Evolutionary conservation across 2,113 vertebrate species (phyloP).

Genomic region (Hippocampus zosterae): DNA sequence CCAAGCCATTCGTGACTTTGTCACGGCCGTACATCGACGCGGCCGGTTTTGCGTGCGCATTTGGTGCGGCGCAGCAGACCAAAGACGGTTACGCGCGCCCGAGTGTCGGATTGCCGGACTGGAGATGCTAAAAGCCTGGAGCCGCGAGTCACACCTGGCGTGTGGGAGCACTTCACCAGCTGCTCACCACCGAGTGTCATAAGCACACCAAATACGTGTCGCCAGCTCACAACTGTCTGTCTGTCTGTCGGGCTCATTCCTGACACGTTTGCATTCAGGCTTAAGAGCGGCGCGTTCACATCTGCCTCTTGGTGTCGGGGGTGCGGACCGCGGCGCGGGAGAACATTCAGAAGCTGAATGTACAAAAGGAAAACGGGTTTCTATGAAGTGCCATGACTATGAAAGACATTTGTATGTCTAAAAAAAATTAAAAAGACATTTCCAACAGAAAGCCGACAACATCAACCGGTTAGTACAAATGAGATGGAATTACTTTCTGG

Average conservation of each 20-base stretch:
- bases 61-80: too few relatives aligned
- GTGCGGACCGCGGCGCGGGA: conserved; percentile 4
- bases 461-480: too few relatives aligned
- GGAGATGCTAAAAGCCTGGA: conserved; percentile 67
- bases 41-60: too few relatives aligned
- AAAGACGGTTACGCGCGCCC: too few relatives aligned
- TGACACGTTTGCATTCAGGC: conserved; percentile 28
- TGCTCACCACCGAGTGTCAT: conserved; percentile 67
- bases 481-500: too few relatives aligned
- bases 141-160: conserved; percentile 72
- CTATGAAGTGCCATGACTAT: too few relatives aligned
- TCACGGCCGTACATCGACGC: neutral
- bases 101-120: conserved; percentile 66
- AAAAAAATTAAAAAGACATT: too few relatives aligned
- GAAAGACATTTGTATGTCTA: too few relatives aligned
- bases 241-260: conserved; percentile 51
- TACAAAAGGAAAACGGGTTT: neutral
- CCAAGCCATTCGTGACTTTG: conserved; percentile 32
- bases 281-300: conserved; percentile 19
- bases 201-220: conserved; percentile 23
- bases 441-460: too few relatives aligned
- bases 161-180: conserved; percentile 68
- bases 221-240: conserved; percentile 36
- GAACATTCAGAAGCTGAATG: neutral
- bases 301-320: conserved; percentile 29